Evolutionary conservation across 2,797 vertebrate genomes (phyloP), one percentile per base, ranked within the genome.

Genomic region (Rhinatrema bivittatum): DNA sequence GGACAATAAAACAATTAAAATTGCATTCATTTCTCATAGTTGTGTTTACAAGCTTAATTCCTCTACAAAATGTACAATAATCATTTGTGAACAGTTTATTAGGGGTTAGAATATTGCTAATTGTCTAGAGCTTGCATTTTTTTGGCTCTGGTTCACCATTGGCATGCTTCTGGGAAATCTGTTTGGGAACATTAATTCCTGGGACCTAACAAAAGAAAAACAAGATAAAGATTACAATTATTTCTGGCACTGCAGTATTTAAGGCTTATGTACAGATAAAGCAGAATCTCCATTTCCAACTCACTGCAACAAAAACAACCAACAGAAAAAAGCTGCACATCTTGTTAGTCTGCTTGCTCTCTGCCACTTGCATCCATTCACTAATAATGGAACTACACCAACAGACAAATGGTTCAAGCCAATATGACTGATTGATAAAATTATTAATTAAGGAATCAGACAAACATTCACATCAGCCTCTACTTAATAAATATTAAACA

Each of bases 121-220:
- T 79, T 55, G 44, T 47, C 29, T 27, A 61, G n/a, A n/a, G 10
- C 31, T 75, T 85, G 39, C 50, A 79, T 46, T 75, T 86, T 72
- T 86, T 85, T 15, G 39, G 56, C 24, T 61, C 53, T 2, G 82
- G 82, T 55, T 77, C 82, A 0, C 25, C 38, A 6, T 54, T 62
- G 35, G 20, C 38, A 34, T 32, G 69, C 7, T 3, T 13, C 7
- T 58, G 40, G 17, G 55, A 11, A 21, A 46, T 10, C 22, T 34
- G 39, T 19, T 17, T 14, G 26, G 46, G 12, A 9, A 2, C 16
- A 10, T 50, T 60, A 24, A 36, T 33, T 53, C 50, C 72, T 21
- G 36, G 27, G 32, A 86, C 61, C 82, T 79, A 44, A 14, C 18
- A 22, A 55, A 24, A 24, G 15, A 18, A 32, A 10, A 25, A 5